Percentiles rank a stretch among this genome's conserved stretches.
Conservation (phyloP, 2,797 vertebrate genomes). For the Hemitrygon akajei region DNA sequence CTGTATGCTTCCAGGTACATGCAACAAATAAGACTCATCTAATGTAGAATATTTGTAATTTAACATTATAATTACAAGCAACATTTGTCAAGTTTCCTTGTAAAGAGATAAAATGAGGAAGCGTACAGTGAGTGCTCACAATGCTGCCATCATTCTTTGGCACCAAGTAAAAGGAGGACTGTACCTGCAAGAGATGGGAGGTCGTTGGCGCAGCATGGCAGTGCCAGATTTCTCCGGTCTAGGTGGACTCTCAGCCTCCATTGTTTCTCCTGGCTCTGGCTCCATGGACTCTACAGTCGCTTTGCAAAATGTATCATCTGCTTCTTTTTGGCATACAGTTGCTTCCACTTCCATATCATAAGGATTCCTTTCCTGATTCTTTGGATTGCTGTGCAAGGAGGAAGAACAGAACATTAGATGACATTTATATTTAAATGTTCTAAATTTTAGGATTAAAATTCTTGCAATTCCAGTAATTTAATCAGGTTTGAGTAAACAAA, state of each 20-base stretch:
- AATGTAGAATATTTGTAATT: neutral
- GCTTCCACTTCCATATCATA: slow-evolving; percentile 18
- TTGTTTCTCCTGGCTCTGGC: neutral
- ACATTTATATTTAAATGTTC: neutral
- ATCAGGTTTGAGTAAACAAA: too few species aligned
- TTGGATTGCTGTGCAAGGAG: neutral
- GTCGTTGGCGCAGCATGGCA: neutral
- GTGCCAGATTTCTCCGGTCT: neutral
- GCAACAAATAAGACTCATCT: too few species aligned
- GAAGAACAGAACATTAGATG: neutral
- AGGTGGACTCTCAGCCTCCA: neutral
- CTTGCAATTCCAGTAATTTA: too few species aligned
- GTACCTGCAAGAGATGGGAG: neutral
- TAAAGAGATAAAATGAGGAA: neutral
- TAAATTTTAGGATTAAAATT: too few species aligned
- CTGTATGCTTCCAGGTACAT: too few species aligned
- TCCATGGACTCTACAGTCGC: neutral
- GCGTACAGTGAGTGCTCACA: too few species aligned
- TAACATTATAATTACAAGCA: neutral
- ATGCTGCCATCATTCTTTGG: neutral
- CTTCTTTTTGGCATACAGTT: neutral
- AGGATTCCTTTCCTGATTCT: slow-evolving; percentile 13
- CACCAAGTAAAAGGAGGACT: neutral
- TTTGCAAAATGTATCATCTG: neutral
- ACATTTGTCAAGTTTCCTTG: neutral